These are phyloP conservation scores for Cantharis flavilabris DNA, from an alignment of 2,888 invertebrate species.

Conservation along the genomic window DNA sequence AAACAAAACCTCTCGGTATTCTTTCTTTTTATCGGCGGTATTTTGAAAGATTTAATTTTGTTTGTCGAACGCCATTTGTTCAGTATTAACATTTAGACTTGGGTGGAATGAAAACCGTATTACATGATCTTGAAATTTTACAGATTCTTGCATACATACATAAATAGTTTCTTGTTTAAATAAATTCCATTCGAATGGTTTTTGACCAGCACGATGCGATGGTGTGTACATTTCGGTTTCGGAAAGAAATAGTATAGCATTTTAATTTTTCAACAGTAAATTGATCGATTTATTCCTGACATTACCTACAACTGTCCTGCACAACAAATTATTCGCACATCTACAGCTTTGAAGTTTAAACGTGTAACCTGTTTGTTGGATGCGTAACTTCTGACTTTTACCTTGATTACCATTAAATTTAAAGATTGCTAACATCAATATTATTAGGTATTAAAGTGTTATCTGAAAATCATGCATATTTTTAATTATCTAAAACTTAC, in stretches of 20 bases:
- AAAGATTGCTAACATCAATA: not conserved
- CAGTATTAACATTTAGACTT: too few species aligned
- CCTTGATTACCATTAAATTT: not conserved
- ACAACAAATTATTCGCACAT: not conserved
- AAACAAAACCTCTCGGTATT: conserved; percentile 11
- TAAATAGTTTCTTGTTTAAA: not conserved
- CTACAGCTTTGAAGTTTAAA: not conserved
- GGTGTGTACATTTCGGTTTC: not conserved
- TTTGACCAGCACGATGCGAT: not conserved
- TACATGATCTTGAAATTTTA: conserved; percentile 15
- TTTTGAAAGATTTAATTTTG: conserved; percentile 32
- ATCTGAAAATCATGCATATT: not conserved
- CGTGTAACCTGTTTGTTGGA: not conserved
- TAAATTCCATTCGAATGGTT: not conserved
- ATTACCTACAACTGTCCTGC: not conserved
- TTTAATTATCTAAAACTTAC: conserved; percentile 1
- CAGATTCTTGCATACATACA: not conserved
- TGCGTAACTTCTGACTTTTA: not conserved
- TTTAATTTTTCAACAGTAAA: not conserved
- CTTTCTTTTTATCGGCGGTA: conserved; percentile 24
- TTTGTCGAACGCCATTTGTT: conserved; percentile 8
- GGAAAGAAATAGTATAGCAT: not conserved
- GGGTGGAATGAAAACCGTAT: conserved; percentile 18
- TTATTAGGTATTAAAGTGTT: not conserved
- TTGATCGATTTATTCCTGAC: not conserved